Percentiles rank a stretch among this genome's conserved stretches.
Conservation (phyloP, 2,797 vertebrate genomes). For the Pygocentrus nattereri region DNA sequence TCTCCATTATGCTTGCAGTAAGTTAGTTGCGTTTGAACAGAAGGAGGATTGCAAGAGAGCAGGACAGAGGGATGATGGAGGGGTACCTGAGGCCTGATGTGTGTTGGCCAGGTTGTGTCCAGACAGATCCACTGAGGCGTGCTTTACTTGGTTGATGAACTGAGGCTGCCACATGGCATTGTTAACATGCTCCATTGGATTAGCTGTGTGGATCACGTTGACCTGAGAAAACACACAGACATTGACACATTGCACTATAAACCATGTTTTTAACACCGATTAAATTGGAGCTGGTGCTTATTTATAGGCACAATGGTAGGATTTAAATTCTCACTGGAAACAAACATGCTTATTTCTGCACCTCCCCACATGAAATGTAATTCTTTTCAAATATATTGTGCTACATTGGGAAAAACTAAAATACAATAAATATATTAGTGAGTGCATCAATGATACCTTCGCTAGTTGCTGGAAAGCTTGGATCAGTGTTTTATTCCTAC, state of each 20-base stretch:
- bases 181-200: constrained; percentile 88
- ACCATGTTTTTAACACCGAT: background rate
- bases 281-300: background rate
- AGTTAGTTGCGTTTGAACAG: constrained; percentile 33
- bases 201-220: constrained; percentile 95
- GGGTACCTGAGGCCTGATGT: constrained; percentile 92
- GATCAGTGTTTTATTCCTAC: too few relatives aligned
- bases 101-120: constrained; percentile 95
- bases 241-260: background rate
- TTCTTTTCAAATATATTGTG: too few relatives aligned
- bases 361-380: background rate
- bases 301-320: too few relatives aligned
- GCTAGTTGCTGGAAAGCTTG: too few relatives aligned
- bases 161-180: constrained; percentile 93
- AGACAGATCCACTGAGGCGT: constrained; percentile 92
- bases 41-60: constrained; percentile 27
- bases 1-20: constrained; percentile 1
- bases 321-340: background rate
- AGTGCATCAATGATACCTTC: too few relatives aligned
- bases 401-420: too few relatives aligned
- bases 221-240: constrained; percentile 76
- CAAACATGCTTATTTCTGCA: background rate
- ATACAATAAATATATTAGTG: too few relatives aligned
- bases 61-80: constrained; percentile 11
- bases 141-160: constrained; percentile 94